Evolutionary conservation across 2,113 vertebrate species (phyloP), one percentile per base, ranked within the genome.

Genomic region (Phasianus colchicus): DNA sequence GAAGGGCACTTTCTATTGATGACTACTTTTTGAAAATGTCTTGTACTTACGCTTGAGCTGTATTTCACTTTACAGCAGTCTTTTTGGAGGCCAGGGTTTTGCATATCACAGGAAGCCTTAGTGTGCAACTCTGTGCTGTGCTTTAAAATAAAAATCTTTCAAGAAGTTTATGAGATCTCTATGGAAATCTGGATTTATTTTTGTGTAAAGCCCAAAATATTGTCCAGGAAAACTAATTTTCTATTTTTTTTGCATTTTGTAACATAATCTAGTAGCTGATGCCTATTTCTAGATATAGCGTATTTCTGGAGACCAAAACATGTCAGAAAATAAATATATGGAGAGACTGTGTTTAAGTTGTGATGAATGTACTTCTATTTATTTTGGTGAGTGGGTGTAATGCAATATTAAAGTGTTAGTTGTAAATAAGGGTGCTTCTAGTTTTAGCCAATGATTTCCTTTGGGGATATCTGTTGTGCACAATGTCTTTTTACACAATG

Each of bases 281-380:
- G 82, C 96, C 71, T 96, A 97, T 97, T 97, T 98, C 96, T 97
- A 98, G 97, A 97, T 93, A 86, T 11, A 93, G 80, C 80, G 5
- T 96, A 96, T 97, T 98, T 98, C 96, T 97, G 94, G 92, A 98
- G 97, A 98, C 97, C 98, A 98, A 98, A 98, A 97, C 93, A 92
- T 95, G 96, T 97, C 97, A 95, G 94, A 97, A 96, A 98, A 97
- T 97, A 98, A 97, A 97, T 98, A 96, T 98, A 96, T 97, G 94
- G 85, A 97, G 96, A 98, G 93, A 97, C 92, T 97, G 94, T 96
- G 96, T 98, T 97, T 97, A 97, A 97, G 92, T 93, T 97, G 97
- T 97, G 94, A 93, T 91, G 96, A 97, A 96, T 97, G 97, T 98
- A 97, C 84, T 97, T 96, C 60, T 98, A 97, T 98, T 98, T 98